Conservation (phyloP, 2,888 invertebrate species). For the Agrochola macilenta region DNA sequence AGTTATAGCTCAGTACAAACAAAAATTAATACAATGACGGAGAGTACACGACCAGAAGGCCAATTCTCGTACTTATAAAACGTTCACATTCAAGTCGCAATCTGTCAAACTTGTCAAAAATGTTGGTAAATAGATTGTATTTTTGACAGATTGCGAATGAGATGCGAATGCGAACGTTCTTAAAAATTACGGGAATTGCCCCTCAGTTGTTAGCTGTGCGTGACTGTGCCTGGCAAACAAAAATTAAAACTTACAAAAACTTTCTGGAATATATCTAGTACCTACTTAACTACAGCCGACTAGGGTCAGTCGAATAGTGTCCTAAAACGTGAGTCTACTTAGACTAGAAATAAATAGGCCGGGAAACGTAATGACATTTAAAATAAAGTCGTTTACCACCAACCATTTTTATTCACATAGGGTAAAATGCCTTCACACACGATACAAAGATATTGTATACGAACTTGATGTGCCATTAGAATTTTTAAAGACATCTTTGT, state of each 20-base stretch:
- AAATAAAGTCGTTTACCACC: constrained; percentile 27
- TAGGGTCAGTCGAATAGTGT: constrained; percentile 9
- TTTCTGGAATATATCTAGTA: no score
- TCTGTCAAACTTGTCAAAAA: no score
- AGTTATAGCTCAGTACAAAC: no score
- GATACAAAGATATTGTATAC: not conserved
- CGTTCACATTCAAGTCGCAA: no score
- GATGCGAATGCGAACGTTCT: no score
- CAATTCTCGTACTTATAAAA: no score
- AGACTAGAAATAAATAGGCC: constrained; percentile 14
- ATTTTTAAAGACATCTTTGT: not conserved
- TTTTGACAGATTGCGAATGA: no score
- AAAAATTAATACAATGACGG: no score
- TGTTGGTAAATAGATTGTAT: no score
- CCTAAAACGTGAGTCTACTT: constrained; percentile 12
- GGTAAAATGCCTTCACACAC: constrained; percentile 14
- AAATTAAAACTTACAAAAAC: not conserved
- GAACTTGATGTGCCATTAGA: not conserved
- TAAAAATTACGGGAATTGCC: no score
- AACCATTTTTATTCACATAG: not conserved
- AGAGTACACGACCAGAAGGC: no score
- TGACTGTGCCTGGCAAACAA: not conserved
- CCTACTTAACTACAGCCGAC: constrained; percentile 1
- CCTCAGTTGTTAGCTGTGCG: no score
- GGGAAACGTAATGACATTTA: constrained; percentile 20